Evolutionary conservation across 2,113 vertebrate species (phyloP).

Genomic region (Gymnorhina tibicen): DNA sequence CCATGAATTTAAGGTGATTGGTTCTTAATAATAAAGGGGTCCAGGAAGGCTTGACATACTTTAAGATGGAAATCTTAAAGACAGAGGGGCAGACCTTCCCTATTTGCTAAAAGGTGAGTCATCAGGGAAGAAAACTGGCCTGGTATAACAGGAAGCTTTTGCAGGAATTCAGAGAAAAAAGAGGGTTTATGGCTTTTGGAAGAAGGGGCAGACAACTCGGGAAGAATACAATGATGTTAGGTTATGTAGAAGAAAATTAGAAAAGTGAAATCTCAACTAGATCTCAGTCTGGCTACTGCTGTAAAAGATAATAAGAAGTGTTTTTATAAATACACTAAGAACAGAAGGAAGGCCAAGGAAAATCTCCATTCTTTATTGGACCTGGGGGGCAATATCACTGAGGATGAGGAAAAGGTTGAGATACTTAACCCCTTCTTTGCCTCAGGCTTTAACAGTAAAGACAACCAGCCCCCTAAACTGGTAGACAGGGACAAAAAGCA

Average conservation of each 20-base stretch:
- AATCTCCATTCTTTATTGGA: background rate
- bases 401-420: background rate
- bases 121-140: background rate
- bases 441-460: background rate
- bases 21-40: background rate
- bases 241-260: background rate
- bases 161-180: background rate
- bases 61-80: background rate
- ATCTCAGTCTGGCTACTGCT: background rate
- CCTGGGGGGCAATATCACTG: background rate
- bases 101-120: rapidly evolving
- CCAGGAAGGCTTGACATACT: background rate
- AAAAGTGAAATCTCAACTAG: background rate
- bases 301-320: background rate
- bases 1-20: background rate
- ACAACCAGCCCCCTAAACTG: background rate
- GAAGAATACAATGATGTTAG: background rate
- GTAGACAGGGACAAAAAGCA: background rate
- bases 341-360: background rate
- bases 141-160: background rate
- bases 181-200: background rate
- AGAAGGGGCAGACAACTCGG: background rate
- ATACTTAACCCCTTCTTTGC: background rate
- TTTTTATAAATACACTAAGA: background rate
- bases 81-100: background rate